Base-by-base conservation (phyloP, 1,140 invertebrate genomes). In the Procambarus clarkii region DNA sequence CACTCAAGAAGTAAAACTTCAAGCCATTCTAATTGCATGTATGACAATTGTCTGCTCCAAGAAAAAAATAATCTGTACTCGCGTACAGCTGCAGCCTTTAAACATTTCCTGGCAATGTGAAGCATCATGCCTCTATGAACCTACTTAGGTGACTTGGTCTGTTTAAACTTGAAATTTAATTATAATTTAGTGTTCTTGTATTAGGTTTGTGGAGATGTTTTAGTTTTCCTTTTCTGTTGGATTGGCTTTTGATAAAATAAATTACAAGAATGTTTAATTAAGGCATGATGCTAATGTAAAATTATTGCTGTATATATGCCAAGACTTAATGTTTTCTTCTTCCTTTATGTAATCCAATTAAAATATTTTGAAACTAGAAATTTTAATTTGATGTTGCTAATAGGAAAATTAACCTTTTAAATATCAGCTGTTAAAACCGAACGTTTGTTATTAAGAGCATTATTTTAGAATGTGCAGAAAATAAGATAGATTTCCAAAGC, bases 291-390 rank as follows among this genome's bases (percentile, higher is more conserved):
- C 78, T 81, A 34, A 71, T 81, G 74, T 81, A 24, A 81, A 54
- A 71, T 48, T 82, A 80, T 64, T 88, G 87, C 87, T 88, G 87
- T 88, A 88, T 45, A 88, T 88, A 88, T 88, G 60, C 79, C 50
- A 58, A 81, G 69, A 58, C 44, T 86, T 86, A 46, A 86, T 54
- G 76, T 74, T 74, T 34, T 18, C 74, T 64, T 18, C 76, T 76
- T 78, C 34, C 71, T 79, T 46, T 46, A 48, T 50, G 50, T 50
- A 50, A 48, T 24, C 24, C 48, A 80, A 69, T 69, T 69, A 69
- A 69, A 69, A 13, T 34, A 34, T 74, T 34, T 74, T 74, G 24
- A 58, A 50, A 81, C n/a, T 81, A 58, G 24, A 74, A 34, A 21
- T 74, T 34, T 44, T 34, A 74, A 74, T 74, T 34, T 74, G 34